These are phyloP conservation scores for Corythaixoides concolor DNA, from an alignment of 2,113 vertebrate species.

Conservation along the genomic window DNA sequence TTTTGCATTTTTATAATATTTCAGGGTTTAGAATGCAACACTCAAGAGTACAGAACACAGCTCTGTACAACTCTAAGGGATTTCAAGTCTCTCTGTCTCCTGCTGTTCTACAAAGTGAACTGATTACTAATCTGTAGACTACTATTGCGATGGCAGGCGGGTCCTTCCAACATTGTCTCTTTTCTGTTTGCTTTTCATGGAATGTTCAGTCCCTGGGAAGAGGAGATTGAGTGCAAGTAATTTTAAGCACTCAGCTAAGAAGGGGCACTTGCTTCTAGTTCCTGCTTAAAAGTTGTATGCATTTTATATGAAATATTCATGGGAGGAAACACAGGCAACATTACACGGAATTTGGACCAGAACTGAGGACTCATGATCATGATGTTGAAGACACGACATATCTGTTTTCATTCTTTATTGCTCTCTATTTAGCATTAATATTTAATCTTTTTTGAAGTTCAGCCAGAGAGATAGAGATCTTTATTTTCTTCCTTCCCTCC, in stretches of 20 bases:
- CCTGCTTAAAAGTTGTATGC: background rate
- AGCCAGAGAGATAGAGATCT: background rate
- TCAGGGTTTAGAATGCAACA: too few relatives aligned
- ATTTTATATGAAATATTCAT: background rate
- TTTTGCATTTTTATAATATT: too few relatives aligned
- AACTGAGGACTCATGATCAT: background rate
- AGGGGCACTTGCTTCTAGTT: background rate
- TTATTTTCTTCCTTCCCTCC: background rate
- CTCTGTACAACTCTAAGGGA: too few relatives aligned
- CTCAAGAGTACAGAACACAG: too few relatives aligned
- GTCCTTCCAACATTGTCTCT: too few relatives aligned
- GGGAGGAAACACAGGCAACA: background rate
- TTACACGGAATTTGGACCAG: background rate
- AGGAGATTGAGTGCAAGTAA: background rate
- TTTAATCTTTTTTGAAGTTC: background rate
- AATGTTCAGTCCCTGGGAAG: too few relatives aligned
- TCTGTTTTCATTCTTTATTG: background rate
- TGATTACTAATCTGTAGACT: too few relatives aligned
- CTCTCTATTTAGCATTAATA: background rate
- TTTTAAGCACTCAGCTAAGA: background rate
- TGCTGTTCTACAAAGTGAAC: too few relatives aligned
- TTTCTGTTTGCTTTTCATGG: too few relatives aligned
- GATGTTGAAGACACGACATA: background rate
- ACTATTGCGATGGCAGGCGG: too few relatives aligned
- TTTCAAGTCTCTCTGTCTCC: too few relatives aligned